Percentiles rank a stretch among this genome's conserved stretches.
These are phyloP conservation scores for Pao palembangensis DNA, from an alignment of 2,113 vertebrate species.

Conservation along the genomic window DNA sequence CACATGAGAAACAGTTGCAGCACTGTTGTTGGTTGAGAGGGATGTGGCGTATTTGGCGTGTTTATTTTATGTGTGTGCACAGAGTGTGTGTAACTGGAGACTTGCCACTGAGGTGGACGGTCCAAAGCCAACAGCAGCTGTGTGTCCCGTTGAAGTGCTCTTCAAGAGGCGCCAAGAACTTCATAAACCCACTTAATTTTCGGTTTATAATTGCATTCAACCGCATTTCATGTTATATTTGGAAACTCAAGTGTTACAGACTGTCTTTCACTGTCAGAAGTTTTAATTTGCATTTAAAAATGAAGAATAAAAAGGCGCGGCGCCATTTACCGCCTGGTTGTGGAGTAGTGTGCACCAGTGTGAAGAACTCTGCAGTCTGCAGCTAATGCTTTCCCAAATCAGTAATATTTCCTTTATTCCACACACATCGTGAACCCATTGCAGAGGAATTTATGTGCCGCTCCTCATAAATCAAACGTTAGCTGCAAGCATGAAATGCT, in stretches of 20 bases:
- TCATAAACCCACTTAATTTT: background rate
- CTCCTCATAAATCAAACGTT: conserved; percentile 62
- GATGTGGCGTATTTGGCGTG: conserved; percentile 57
- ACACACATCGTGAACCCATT: conserved; percentile 72
- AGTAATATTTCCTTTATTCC: conserved; percentile 47
- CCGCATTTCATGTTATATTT: too few species aligned
- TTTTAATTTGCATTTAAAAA: too few species aligned
- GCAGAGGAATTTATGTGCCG: conserved; percentile 65
- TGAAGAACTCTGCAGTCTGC: conserved; percentile 34
- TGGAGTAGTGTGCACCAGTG: background rate
- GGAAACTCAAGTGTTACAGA: too few species aligned
- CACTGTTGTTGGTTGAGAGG: conserved; percentile 58
- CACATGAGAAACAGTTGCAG: conserved; percentile 68
- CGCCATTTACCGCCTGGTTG: too few species aligned
- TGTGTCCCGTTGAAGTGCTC: conserved; percentile 19
- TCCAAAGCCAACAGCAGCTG: conserved; percentile 32
- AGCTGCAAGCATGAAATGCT: conserved; percentile 34
- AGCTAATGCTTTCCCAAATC: conserved; percentile 59
- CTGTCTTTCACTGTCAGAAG: too few species aligned
- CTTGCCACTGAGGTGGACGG: conserved; percentile 18
- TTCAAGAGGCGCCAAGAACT: conserved; percentile 1
- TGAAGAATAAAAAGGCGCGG: background rate
- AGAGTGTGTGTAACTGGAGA: conserved; percentile 29
- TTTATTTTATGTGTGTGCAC: conserved; percentile 45
- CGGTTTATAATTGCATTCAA: too few species aligned